These are phyloP conservation scores for Fistularia commersonii DNA, from an alignment of 2,797 vertebrate species.

Conservation along the genomic window DNA sequence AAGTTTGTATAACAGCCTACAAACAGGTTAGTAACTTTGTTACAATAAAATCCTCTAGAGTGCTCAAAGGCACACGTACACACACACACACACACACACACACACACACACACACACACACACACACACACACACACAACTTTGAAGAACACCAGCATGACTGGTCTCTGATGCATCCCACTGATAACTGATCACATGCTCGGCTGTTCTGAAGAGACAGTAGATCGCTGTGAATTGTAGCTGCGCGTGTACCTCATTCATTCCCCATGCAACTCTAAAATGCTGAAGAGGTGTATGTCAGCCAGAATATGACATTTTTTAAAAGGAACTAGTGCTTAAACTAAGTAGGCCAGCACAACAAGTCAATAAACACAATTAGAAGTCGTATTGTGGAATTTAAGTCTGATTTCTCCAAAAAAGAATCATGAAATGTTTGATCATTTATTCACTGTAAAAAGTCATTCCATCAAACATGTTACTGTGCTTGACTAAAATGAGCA, in stretches of 20 bases:
- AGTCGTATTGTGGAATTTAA: neutral
- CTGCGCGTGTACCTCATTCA: slow-evolving; percentile 18
- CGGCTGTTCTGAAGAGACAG: slow-evolving; percentile 22
- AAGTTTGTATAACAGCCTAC: too few relatives aligned
- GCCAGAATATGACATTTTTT: too few relatives aligned
- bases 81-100: too few relatives aligned
- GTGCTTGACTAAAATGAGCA: neutral
- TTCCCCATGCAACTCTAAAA: neutral
- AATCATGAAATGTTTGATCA: neutral
- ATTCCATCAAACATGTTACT: neutral
- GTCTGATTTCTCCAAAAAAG: neutral
- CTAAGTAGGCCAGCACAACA: neutral
- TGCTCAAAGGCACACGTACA: neutral
- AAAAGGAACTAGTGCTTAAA: too few relatives aligned
- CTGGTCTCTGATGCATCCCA: slow-evolving; percentile 36
- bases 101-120: too few relatives aligned
- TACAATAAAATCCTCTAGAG: neutral
- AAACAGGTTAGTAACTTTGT: neutral
- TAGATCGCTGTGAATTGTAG: slow-evolving; percentile 20
- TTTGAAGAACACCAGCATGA: slow-evolving; percentile 47
- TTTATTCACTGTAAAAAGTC: too few relatives aligned
- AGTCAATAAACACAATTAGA: neutral
- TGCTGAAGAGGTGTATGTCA: neutral
- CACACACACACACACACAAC: slow-evolving; percentile 11
- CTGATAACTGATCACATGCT: slow-evolving; percentile 53